Evolutionary conservation across 1,140 invertebrate species (phyloP).

Genomic region (Melitaea cinxia): DNA sequence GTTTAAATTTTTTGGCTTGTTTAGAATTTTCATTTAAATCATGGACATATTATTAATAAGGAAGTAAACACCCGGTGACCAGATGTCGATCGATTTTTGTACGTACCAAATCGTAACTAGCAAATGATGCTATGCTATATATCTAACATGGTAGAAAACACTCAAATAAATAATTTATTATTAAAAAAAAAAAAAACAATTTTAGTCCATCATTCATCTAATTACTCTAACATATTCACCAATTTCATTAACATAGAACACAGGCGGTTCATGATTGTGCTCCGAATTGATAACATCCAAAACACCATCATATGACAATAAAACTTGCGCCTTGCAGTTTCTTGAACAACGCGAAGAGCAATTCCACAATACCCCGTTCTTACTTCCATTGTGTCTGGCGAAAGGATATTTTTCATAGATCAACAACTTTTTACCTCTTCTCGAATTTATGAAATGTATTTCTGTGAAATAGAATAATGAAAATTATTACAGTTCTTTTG

Average conservation of each 20-base stretch:
- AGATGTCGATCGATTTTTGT: no score
- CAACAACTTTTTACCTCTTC: slow-evolving; percentile 55
- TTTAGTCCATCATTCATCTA: neutral
- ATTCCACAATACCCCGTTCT: slow-evolving; percentile 45
- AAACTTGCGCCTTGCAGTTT: slow-evolving; percentile 56
- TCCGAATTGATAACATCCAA: slow-evolving; percentile 45
- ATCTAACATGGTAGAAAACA: no score
- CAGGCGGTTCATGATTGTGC: slow-evolving; percentile 52
- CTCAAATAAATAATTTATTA: no score
- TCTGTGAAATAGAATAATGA: slow-evolving; percentile 50
- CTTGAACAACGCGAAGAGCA: slow-evolving; percentile 62
- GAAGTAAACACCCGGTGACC: no score
- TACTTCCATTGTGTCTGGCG: slow-evolving; percentile 52
- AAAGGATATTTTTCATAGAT: slow-evolving; percentile 58
- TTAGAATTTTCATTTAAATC: no score
- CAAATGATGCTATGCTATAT: no score
- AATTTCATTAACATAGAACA: slow-evolving; percentile 52
- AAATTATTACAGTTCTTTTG: no score
- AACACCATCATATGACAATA: slow-evolving; percentile 43
- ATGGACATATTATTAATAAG: no score
- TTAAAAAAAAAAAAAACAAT: no score
- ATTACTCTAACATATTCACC: slow-evolving; percentile 53
- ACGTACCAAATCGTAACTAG: no score
- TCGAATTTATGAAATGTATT: slow-evolving; percentile 66
- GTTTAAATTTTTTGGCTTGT: no score